Percentiles rank a stretch among this genome's conserved stretches.
Conservation (phyloP, 2,797 vertebrate species). For the Poeciliopsis infans region DNA sequence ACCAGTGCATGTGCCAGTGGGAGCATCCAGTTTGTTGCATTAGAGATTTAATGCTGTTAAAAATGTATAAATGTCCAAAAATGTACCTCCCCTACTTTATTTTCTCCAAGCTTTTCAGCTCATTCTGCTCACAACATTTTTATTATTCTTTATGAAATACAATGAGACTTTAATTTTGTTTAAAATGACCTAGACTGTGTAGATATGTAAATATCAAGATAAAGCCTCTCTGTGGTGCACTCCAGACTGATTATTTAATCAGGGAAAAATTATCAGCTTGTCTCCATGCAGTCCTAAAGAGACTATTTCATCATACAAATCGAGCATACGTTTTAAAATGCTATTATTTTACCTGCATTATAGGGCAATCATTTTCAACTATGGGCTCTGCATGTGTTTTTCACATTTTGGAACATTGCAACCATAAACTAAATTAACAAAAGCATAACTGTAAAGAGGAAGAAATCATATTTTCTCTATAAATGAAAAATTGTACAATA, state of each 20-base stretch:
- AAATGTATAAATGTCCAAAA: constrained; percentile 11
- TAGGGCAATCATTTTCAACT: background rate
- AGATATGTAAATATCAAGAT: constrained; percentile 41
- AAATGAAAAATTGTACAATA: background rate
- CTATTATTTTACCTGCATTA: constrained; percentile 14
- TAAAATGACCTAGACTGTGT: constrained; percentile 20
- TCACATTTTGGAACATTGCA: background rate
- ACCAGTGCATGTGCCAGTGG: constrained; percentile 6
- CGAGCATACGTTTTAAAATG: constrained; percentile 18
- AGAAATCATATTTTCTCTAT: background rate
- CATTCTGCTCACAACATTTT: constrained; percentile 2
- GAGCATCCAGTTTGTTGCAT: constrained; percentile 10
- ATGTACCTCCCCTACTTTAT: constrained; percentile 4
- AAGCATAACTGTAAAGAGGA: background rate
- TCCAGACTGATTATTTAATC: constrained; percentile 49
- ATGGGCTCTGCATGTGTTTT: background rate
- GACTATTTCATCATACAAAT: constrained; percentile 30
- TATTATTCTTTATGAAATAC: background rate
- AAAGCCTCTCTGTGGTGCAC: constrained; percentile 37
- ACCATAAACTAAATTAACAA: background rate
- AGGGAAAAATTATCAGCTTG: constrained; percentile 34
- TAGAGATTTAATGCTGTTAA: constrained; percentile 7
- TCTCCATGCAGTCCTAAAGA: constrained; percentile 22
- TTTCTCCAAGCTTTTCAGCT: constrained; percentile 9
- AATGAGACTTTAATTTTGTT: constrained; percentile 18